These are phyloP conservation scores for Mimachlamys varia DNA, from an alignment of 2,888 invertebrate genomes.

Conservation along the genomic window DNA sequence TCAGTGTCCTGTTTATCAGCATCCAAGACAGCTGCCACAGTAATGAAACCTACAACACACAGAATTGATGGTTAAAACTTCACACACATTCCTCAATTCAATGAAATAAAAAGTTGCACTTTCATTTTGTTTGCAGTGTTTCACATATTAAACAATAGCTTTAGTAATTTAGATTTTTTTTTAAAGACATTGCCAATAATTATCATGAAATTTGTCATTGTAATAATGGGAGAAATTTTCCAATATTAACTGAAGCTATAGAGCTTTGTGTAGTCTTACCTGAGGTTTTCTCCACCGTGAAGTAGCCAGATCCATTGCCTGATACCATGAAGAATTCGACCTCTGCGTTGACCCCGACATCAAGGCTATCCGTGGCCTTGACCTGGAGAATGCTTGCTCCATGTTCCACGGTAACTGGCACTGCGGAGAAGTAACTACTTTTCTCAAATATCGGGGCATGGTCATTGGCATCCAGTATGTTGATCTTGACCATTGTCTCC, in stretches of 20 bases:
- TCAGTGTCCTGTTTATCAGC: conserved; percentile 83
- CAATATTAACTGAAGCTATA: too few species aligned
- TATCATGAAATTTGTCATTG: background rate
- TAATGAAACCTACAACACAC: conserved; percentile 85
- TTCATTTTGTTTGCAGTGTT: too few species aligned
- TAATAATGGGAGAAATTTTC: background rate
- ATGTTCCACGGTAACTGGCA: conserved; percentile 86
- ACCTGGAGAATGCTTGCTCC: conserved; percentile 90
- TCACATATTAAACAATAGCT: too few species aligned
- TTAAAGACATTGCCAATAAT: background rate
- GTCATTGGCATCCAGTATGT: conserved; percentile 95
- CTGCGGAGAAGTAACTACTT: conserved; percentile 74
- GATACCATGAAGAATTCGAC: conserved; percentile 88
- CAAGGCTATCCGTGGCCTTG: conserved; percentile 81
- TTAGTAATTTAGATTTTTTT: too few species aligned
- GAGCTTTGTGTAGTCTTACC: conserved; percentile 82
- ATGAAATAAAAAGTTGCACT: too few species aligned
- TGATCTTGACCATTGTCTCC: conserved; percentile 92
- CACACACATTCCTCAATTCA: too few species aligned
- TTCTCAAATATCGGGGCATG: conserved; percentile 93
- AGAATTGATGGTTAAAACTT: background rate
- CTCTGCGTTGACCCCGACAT: conserved; percentile 94
- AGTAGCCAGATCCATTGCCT: conserved; percentile 90
- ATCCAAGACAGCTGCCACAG: conserved; percentile 84
- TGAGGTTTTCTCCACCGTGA: conserved; percentile 88